phyloP scores from a whole-genome alignment of 2,113 vertebrate species.

The Perccottus glenii region DNA sequence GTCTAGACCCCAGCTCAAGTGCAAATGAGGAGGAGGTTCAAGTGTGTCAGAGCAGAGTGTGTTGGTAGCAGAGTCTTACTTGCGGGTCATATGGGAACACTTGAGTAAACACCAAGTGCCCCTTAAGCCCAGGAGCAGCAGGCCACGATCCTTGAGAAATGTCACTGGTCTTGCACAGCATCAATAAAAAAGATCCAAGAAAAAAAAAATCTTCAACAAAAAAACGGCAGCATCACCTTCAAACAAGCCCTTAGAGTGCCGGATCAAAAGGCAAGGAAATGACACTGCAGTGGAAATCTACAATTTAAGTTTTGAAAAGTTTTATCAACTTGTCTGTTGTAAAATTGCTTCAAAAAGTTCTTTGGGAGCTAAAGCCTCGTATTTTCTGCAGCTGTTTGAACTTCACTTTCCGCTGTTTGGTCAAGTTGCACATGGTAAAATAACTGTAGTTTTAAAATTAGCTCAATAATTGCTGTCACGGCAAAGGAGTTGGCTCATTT shows the following conservation, averaged over 20 bases:
- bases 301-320: no score
- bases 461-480: no score
- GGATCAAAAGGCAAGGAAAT: neutral
- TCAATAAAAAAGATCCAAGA: neutral
- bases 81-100: neutral
- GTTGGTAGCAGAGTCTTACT: neutral
- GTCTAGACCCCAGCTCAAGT: constrained; percentile 1
- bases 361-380: no score
- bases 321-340: no score
- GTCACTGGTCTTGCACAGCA: constrained; percentile 1
- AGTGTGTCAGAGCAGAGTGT: constrained; percentile 11
- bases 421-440: no score
- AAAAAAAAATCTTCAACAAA: neutral
- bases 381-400: no score
- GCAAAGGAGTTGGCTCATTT: no score
- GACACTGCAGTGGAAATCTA: no score
- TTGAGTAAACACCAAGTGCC: constrained; percentile 8
- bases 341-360: no score
- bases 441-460: no score
- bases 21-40: neutral
- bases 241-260: constrained; percentile 8
- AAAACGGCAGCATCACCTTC: neutral
- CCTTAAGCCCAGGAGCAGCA: constrained; percentile 2
- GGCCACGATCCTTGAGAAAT: neutral
- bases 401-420: no score